Evolutionary conservation across 2,888 invertebrate species (phyloP).

Genomic region (Drosophila prostipennis): DNA sequence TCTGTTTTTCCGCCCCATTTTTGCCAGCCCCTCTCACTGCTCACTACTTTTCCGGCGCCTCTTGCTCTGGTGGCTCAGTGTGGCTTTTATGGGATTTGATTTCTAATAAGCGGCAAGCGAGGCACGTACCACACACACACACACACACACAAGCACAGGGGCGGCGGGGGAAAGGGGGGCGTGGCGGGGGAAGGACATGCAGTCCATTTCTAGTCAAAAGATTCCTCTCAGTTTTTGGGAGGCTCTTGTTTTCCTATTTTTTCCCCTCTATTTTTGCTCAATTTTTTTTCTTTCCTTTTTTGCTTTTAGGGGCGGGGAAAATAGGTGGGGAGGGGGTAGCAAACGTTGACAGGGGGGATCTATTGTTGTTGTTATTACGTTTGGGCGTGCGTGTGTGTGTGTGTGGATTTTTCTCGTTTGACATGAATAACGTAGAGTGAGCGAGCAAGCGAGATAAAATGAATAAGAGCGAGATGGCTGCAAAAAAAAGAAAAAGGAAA

Average conservation of each 20-base stretch:
- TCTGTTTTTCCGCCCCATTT: not conserved
- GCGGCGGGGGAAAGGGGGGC: not conserved
- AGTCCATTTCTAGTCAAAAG: constrained; percentile 39
- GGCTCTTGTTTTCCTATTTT: constrained; percentile 34
- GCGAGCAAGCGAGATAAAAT: constrained; percentile 12
- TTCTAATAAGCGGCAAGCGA: constrained; percentile 79
- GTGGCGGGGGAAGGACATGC: constrained; percentile 18
- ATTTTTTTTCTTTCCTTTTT: not conserved
- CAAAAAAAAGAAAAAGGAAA: not conserved
- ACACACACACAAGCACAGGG: constrained; percentile 9
- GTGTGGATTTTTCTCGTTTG: constrained; percentile 64
- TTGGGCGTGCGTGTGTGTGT: constrained; percentile 7
- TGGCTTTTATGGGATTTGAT: constrained; percentile 80
- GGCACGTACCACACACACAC: constrained; percentile 59
- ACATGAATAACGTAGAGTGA: constrained; percentile 48
- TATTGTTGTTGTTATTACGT: constrained; percentile 29
- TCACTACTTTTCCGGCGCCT: constrained; percentile 20
- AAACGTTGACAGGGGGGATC: constrained; percentile 71
- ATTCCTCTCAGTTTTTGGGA: constrained; percentile 34
- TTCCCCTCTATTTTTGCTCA: not conserved
- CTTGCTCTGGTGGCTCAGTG: constrained; percentile 65
- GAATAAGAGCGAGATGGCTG: constrained; percentile 8
- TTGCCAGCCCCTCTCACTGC: not conserved
- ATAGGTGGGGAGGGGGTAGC: constrained; percentile 1
- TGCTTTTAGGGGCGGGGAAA: not conserved